Percentiles rank a stretch among this genome's conserved stretches.
These are phyloP conservation scores for Enteromius afrohamiltoni DNA, from an alignment of 2,797 vertebrate species.

Conservation along the genomic window DNA sequence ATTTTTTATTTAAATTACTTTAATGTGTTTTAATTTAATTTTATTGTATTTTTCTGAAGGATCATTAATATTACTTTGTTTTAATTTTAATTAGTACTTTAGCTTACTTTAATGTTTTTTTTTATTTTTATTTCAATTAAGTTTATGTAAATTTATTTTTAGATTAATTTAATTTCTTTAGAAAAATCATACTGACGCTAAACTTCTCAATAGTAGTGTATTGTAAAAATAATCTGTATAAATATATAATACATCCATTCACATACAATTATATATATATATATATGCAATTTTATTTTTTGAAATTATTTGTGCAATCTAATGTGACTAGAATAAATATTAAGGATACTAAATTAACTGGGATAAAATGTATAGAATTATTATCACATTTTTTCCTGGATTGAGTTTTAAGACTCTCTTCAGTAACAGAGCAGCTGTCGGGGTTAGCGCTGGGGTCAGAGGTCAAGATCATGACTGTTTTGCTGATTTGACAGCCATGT, in stretches of 20 bases:
- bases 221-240: no score
- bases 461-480: conserved; percentile 36
- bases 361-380: neutral
- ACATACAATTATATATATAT: neutral
- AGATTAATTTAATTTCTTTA: neutral
- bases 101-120: no score
- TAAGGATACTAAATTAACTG: neutral
- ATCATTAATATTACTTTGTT: no score
- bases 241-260: neutral
- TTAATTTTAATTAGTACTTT: no score
- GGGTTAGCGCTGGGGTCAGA: neutral
- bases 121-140: no score
- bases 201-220: neutral
- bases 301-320: neutral
- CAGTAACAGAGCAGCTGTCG: neutral
- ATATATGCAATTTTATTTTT: no score
- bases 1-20: neutral
- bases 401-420: neutral
- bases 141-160: neutral
- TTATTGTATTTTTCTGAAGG: neutral
- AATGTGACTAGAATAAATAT: neutral
- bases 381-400: neutral
- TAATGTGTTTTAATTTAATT: neutral
- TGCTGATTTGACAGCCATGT: conserved; percentile 14
- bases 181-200: neutral